Evolutionary conservation across 2,113 vertebrate genomes (phyloP), one percentile per base, ranked within the genome.

Genomic region (Pionites leucogaster): DNA sequence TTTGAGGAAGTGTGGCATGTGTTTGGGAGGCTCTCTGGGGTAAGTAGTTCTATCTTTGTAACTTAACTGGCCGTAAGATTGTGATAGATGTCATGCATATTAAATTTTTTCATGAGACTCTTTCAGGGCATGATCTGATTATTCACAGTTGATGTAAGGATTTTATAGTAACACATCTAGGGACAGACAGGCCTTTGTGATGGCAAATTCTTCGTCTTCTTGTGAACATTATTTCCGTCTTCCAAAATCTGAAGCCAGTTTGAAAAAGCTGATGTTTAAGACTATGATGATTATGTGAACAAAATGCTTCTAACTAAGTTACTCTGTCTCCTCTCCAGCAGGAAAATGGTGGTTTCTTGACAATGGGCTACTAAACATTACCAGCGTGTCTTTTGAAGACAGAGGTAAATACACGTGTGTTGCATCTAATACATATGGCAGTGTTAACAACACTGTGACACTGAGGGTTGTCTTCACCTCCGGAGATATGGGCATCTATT

Each of bases 401-500:
- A 98, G 99, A 39, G 99, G 99, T 23, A 99, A 99, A 98, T 99
- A 99, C 97, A 99, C 99, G 0, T 99, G 99, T 87, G 97, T 99
- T 12, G 99, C 99, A 24, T 98, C 98, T 46, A 99, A 99, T 62
- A 18, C 11, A 0, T 96, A 98, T 1, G 99, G 99, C 96, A 98
- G 93, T 4, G 97, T 98, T 85, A 99, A 99, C 97, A 99, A 99
- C 96, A 99, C 99, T 0, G 99, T 99, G 94, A 99, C 99, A 0
- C 97, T 99, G 95, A 98, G 99, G 1, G 99, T 99, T 93, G 98
- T 99, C 89, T 99, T 99, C 88, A 99, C 98, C 31, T 99, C 99
- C 0, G 99, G 99, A 19, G 99, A 99, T 98, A 99, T 99, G 99
- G 99, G 99, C 5, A 98, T 99, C 82, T 99, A 99, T 97, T 99